These are phyloP conservation scores for Leucozona laternaria DNA, from an alignment of 2,888 invertebrate species.

Conservation along the genomic window DNA sequence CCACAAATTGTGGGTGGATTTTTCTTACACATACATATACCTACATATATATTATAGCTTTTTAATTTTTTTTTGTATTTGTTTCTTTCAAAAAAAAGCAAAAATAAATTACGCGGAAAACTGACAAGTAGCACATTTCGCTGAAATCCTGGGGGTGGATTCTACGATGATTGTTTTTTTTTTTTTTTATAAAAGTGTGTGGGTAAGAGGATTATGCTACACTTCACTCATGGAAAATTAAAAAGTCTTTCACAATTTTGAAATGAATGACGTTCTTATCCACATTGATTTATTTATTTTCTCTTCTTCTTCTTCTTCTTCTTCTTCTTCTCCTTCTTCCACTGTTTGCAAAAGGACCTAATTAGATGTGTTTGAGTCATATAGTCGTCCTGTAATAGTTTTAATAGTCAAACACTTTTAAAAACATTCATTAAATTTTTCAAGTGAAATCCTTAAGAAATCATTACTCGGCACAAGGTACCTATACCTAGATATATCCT, in stretches of 20 bases:
- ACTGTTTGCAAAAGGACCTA: background rate
- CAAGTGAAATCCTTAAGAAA: background rate
- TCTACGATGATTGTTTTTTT: background rate
- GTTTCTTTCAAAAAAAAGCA: background rate
- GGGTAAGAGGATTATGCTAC: background rate
- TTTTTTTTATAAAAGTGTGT: background rate
- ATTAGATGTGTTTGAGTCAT: background rate
- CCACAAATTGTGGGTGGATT: background rate
- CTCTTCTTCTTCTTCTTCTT: background rate
- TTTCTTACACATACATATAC: background rate
- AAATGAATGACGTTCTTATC: background rate
- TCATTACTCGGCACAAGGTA: background rate
- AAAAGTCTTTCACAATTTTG: background rate
- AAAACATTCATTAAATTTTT: slow-evolving; percentile 5
- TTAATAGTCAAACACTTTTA: background rate
- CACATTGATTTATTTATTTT: slow-evolving; percentile 6
- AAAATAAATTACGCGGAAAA: slow-evolving; percentile 19
- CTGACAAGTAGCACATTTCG: slow-evolving; percentile 7
- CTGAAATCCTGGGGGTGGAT: background rate
- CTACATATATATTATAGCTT: background rate
- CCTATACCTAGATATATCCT: too few relatives aligned
- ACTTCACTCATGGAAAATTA: background rate
- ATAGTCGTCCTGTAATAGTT: background rate
- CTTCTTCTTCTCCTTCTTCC: background rate
- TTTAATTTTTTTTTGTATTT: background rate